These are phyloP conservation scores for Idaea aversata DNA, from an alignment of 2,888 invertebrate genomes.

Conservation along the genomic window DNA sequence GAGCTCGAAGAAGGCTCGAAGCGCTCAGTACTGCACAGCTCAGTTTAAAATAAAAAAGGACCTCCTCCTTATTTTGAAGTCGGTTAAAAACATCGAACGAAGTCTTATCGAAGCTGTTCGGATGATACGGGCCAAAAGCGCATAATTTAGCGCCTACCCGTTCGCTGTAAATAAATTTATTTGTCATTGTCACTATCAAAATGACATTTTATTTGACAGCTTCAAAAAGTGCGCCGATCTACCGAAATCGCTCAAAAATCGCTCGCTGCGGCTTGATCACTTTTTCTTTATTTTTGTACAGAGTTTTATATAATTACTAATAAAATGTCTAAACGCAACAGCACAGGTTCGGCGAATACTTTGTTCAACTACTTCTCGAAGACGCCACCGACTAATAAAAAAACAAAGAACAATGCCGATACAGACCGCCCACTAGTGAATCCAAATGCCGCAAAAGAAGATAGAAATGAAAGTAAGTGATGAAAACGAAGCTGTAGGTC, in stretches of 20 bases:
- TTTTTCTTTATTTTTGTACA: background rate
- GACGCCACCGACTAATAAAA: slow-evolving; percentile 76
- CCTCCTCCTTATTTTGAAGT: no score
- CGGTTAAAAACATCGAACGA: no score
- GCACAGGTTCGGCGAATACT: slow-evolving; percentile 77
- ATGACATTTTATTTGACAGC: background rate
- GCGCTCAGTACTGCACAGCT: no score
- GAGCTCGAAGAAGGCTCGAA: no score
- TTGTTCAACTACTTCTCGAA: slow-evolving; percentile 85
- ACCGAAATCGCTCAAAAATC: background rate
- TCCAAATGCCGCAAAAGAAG: slow-evolving; percentile 37
- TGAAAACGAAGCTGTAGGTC: background rate
- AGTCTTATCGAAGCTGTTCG: no score
- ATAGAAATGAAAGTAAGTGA: slow-evolving; percentile 57
- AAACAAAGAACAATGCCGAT: slow-evolving; percentile 48
- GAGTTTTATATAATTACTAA: no score
- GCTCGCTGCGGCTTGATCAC: background rate
- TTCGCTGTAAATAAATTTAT: no score
- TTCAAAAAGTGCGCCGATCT: background rate
- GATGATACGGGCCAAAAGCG: no score
- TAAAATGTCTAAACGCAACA: slow-evolving; percentile 70
- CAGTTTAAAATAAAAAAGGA: no score
- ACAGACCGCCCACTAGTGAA: slow-evolving; percentile 35
- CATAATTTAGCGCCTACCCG: no score
- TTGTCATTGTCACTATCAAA: no score